phyloP scores from a whole-genome alignment of 2,888 invertebrate species.

The Microctonus aethiopoides region DNA sequence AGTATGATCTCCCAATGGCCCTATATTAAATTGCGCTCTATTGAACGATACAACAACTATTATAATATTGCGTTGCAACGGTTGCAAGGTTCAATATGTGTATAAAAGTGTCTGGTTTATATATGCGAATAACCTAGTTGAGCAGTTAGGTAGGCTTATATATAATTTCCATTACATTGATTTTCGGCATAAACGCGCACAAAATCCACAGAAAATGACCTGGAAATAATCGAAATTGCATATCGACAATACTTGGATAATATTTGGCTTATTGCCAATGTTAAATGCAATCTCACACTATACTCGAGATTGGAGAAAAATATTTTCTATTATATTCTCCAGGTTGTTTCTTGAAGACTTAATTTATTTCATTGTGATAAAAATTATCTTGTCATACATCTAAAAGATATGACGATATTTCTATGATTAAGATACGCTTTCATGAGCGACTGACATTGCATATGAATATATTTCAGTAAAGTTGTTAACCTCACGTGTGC shows the following conservation, averaged over 20 bases:
- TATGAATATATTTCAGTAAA: background rate
- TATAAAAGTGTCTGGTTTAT: background rate
- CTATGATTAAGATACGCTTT: too few relatives aligned
- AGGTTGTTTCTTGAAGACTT: too few relatives aligned
- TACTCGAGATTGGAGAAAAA: too few relatives aligned
- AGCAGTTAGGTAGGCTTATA: slow-evolving; percentile 43
- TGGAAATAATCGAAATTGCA: slow-evolving; percentile 62
- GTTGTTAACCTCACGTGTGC: background rate
- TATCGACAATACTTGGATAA: slow-evolving; percentile 53
- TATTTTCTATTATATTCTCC: too few relatives aligned
- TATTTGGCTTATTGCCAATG: slow-evolving; percentile 46
- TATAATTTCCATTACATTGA: slow-evolving; percentile 64
- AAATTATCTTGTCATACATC: too few relatives aligned
- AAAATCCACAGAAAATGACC: slow-evolving; percentile 53
- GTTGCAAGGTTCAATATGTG: background rate
- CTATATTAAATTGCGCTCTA: slow-evolving; percentile 47
- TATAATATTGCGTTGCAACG: slow-evolving; percentile 41
- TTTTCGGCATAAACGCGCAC: slow-evolving; percentile 52
- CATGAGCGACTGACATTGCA: background rate
- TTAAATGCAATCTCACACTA: background rate
- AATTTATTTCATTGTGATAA: too few relatives aligned
- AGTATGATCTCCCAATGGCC: slow-evolving; percentile 31
- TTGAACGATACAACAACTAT: slow-evolving; percentile 61
- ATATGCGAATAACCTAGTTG: background rate
- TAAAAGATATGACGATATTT: too few relatives aligned